Evolutionary conservation across 2,888 invertebrate species (phyloP).

Genomic region (Tenthredo scrophulariae): DNA sequence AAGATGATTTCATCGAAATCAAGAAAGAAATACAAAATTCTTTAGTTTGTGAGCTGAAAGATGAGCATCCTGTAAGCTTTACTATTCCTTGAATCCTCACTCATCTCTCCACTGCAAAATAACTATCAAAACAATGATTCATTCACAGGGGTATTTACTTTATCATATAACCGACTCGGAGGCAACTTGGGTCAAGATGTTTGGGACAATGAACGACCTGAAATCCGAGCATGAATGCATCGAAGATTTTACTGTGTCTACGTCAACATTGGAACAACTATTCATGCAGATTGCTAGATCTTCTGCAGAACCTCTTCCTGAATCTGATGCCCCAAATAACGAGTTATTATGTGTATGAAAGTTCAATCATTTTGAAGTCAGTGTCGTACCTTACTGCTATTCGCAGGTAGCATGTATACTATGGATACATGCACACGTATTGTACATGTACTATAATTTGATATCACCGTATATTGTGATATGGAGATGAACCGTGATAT

Average conservation of each 20-base stretch:
- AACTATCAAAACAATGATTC: neutral
- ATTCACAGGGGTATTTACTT: conserved; percentile 68
- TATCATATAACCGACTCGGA: conserved; percentile 71
- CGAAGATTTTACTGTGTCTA: conserved; percentile 74
- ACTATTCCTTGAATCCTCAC: neutral
- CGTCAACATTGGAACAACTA: conserved; percentile 75
- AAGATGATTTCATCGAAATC: conserved; percentile 74
- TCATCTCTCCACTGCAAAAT: neutral
- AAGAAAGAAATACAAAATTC: conserved; percentile 79
- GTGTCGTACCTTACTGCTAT: neutral
- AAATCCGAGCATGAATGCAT: conserved; percentile 69
- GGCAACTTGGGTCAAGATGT: conserved; percentile 74
- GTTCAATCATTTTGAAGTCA: neutral
- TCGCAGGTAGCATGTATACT: neutral
- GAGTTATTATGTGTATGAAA: neutral
- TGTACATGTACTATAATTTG: neutral
- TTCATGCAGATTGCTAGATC: conserved; percentile 75
- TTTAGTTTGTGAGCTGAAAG: conserved; percentile 84
- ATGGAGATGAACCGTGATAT: neutral
- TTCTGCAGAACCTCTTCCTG: conserved; percentile 41
- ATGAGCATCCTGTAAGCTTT: conserved; percentile 83
- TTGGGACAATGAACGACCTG: conserved; percentile 69
- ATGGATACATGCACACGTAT: no score
- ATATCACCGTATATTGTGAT: neutral
- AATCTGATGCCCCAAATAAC: neutral